phyloP scores from a whole-genome alignment of 2,888 invertebrate genomes.

The Synergus gifuensis region DNA sequence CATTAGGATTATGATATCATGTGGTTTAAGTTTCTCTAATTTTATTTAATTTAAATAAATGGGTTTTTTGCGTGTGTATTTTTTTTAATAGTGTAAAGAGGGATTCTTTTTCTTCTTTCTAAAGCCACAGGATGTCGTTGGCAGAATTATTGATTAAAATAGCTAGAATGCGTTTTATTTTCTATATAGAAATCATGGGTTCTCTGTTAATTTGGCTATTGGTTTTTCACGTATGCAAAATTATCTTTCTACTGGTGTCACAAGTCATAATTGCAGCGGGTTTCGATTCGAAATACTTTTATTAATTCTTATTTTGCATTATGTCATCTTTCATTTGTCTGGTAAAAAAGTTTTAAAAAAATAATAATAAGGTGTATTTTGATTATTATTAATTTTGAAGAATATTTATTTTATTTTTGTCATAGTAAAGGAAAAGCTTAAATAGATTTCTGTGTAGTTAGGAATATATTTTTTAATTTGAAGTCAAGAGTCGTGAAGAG shows the following conservation, averaged over 20 bases:
- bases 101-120: neutral
- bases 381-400: too few relatives aligned
- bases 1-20: constrained; percentile 22
- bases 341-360: neutral
- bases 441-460: neutral
- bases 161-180: constrained; percentile 59
- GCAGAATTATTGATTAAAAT: constrained; percentile 57
- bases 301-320: constrained; percentile 50
- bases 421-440: neutral
- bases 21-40: constrained; percentile 33
- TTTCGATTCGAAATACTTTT: constrained; percentile 53
- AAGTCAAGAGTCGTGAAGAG: neutral
- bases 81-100: constrained; percentile 15
- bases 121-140: constrained; percentile 51
- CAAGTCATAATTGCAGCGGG: constrained; percentile 45
- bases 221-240: constrained; percentile 66
- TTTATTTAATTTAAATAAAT: constrained; percentile 14
- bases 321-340: neutral
- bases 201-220: constrained; percentile 66
- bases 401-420: neutral
- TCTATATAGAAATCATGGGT: constrained; percentile 70
- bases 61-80: neutral
- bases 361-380: too few relatives aligned
- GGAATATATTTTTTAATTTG: neutral
- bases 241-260: constrained; percentile 63